Evolutionary conservation across 2,888 invertebrate species (phyloP).

Genomic region (Polydrusus pterygomalis): DNA sequence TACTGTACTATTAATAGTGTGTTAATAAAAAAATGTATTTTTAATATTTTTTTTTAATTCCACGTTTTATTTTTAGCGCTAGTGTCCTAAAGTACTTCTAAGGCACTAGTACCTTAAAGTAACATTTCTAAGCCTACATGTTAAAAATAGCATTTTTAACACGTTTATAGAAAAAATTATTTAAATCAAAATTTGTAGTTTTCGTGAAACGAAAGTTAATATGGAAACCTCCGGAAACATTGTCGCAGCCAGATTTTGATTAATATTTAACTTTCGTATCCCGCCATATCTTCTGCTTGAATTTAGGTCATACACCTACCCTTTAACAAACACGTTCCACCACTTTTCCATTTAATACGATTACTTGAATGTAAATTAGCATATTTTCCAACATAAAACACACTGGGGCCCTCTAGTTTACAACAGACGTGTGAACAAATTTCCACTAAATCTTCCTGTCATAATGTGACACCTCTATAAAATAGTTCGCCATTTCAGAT

Average conservation of each 20-base stretch:
- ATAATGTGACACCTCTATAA: conserved; percentile 50
- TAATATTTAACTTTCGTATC: conserved; percentile 4
- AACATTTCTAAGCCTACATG: too few relatives aligned
- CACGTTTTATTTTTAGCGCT: too few relatives aligned
- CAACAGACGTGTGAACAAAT: conserved; percentile 51
- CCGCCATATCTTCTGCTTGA: conserved; percentile 9
- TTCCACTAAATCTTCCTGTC: conserved; percentile 53
- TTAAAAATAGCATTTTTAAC: too few relatives aligned
- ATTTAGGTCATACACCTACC: conserved; percentile 14
- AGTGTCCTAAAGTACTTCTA: too few relatives aligned
- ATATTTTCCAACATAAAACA: conserved; percentile 51
- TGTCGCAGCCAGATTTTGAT: conserved; percentile 1
- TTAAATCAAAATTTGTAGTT: not conserved
- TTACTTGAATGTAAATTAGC: conserved; percentile 53
- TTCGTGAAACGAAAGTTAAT: not conserved
- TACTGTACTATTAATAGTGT: too few relatives aligned
- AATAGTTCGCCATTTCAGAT: conserved; percentile 46
- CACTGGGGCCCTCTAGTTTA: conserved; percentile 46
- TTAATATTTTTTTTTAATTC: too few relatives aligned
- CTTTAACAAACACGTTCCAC: conserved; percentile 23
- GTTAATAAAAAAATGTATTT: too few relatives aligned
- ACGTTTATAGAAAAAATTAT: too few relatives aligned
- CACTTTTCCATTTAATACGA: conserved; percentile 48
- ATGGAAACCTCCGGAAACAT: not conserved
- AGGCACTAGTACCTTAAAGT: too few relatives aligned